phyloP scores from a whole-genome alignment of 2,888 invertebrate genomes.

The Oegoconia quadripuncta region DNA sequence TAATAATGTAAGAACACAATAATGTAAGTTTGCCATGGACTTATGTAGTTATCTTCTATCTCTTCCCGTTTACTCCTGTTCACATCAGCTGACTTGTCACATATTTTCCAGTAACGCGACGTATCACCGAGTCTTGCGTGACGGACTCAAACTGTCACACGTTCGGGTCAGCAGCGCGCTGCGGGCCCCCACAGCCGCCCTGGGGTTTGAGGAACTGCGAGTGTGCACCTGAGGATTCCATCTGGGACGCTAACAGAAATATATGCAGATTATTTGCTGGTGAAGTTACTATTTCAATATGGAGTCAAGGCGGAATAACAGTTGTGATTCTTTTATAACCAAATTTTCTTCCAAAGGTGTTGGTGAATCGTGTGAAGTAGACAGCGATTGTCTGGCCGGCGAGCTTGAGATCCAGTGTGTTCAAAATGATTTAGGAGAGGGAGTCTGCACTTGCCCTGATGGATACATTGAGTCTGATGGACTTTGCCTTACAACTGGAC shows the following conservation, averaged over 20 bases:
- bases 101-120: constrained; percentile 41
- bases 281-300: constrained; percentile 22
- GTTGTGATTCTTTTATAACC: too few species aligned
- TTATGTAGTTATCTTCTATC: too few species aligned
- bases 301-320: too few species aligned
- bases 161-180: constrained; percentile 48
- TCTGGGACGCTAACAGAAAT: constrained; percentile 44
- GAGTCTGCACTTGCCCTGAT: constrained; percentile 52
- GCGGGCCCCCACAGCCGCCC: constrained; percentile 33
- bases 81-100: too few species aligned
- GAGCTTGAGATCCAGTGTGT: constrained; percentile 51
- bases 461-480: constrained; percentile 36
- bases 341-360: constrained; percentile 37
- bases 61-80: too few species aligned
- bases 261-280: constrained; percentile 60
- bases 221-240: constrained; percentile 44
- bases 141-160: constrained; percentile 53
- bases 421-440: constrained; percentile 30
- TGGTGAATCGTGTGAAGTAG: constrained; percentile 50
- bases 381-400: constrained; percentile 62
- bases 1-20: too few species aligned
- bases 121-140: constrained; percentile 48
- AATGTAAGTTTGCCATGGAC: too few species aligned
- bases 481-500: constrained; percentile 47
- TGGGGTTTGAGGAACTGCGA: constrained; percentile 49